Percentiles rank a stretch among this genome's conserved stretches.
phyloP scores from a whole-genome alignment of 2,888 invertebrate species.

The Heteromurus nitidus region DNA sequence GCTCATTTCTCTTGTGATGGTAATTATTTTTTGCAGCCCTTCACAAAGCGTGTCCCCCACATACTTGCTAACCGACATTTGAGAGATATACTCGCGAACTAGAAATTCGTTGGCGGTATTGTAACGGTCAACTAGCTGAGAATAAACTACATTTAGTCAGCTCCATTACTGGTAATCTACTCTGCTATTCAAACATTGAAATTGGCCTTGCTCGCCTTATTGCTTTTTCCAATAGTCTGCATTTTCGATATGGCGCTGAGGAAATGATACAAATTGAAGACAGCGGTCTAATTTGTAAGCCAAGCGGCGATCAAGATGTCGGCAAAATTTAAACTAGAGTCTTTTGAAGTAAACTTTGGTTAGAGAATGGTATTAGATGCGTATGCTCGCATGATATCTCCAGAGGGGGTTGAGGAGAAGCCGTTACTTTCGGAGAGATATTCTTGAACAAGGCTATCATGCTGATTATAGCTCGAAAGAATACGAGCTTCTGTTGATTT shows the following conservation, averaged over 20 bases:
- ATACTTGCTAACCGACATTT: not conserved
- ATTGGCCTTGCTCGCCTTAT: too few species aligned
- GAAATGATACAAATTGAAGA: not conserved
- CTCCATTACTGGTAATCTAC: too few species aligned
- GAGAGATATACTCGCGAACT: not conserved
- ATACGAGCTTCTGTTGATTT: conserved; percentile 20
- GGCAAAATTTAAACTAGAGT: conserved; percentile 5
- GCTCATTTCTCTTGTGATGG: not conserved
- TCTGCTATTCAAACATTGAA: too few species aligned
- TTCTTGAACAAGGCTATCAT: not conserved
- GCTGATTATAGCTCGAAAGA: too few species aligned
- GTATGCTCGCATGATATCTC: not conserved
- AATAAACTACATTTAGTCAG: too few species aligned
- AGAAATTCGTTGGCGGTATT: not conserved
- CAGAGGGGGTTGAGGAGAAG: conserved; percentile 5
- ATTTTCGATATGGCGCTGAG: too few species aligned
- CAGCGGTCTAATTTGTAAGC: conserved; percentile 8
- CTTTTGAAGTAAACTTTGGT: not conserved
- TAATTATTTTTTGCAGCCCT: not conserved
- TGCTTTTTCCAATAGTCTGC: too few species aligned
- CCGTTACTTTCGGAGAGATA: conserved; percentile 22
- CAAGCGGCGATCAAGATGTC: not conserved
- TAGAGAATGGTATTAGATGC: not conserved
- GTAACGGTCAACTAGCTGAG: conserved; percentile 15
- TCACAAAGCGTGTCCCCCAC: not conserved